phyloP scores from a whole-genome alignment of 2,113 vertebrate species.

The Pollachius pollachius region DNA sequence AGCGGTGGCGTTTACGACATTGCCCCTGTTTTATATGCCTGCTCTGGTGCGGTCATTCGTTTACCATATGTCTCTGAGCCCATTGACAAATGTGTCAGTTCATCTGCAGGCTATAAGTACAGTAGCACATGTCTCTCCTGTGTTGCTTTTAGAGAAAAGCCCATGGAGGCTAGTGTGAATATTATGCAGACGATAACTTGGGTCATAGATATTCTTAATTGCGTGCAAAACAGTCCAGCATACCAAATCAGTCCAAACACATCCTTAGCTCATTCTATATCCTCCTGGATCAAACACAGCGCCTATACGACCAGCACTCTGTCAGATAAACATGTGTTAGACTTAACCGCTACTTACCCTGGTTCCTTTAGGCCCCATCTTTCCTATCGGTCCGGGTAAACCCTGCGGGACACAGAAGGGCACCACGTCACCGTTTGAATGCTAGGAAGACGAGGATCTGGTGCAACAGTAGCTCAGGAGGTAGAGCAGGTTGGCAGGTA shows the following conservation, averaged over 20 bases:
- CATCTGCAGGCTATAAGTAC: constrained; percentile 1
- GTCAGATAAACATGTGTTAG: no score
- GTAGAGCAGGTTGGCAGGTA: no score
- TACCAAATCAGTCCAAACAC: no score
- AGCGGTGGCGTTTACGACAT: constrained; percentile 34
- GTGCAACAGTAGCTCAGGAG: no score
- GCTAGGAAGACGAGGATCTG: constrained; percentile 34
- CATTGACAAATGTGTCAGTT: constrained; percentile 22
- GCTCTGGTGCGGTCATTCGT: constrained; percentile 29
- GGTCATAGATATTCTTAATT: no score
- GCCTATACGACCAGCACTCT: no score
- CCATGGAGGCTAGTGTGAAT: no score
- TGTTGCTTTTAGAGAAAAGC: background rate
- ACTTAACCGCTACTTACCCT: constrained; percentile 77
- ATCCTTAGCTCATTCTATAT: no score
- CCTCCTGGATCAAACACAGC: no score
- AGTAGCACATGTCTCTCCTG: background rate
- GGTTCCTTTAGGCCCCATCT: constrained; percentile 85
- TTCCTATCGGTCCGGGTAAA: constrained; percentile 90
- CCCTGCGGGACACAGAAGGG: constrained; percentile 79
- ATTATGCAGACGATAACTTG: no score
- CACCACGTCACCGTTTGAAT: constrained; percentile 11
- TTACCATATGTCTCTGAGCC: constrained; percentile 29
- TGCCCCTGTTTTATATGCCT: constrained; percentile 14
- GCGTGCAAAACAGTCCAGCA: no score